Base-by-base conservation (phyloP, 2,113 vertebrate genomes). In the Erpornis zantholeuca region DNA sequence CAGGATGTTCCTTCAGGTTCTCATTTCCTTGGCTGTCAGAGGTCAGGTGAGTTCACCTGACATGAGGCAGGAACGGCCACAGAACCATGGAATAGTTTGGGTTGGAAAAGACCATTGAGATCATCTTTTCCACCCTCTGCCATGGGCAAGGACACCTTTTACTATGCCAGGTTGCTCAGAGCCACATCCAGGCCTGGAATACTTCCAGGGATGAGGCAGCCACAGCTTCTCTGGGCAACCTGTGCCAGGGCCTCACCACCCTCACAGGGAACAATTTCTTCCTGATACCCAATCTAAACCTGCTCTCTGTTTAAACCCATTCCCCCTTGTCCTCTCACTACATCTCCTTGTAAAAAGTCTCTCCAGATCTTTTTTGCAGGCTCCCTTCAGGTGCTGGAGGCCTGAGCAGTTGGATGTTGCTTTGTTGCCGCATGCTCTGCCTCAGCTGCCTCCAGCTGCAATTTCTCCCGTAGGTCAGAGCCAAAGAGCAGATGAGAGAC, bases 141-240 rank as follows among this genome's bases (percentile, higher is more conserved):
- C 29, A 22, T 27, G n/a, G 29, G 25, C 61, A 76, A 21, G 38
- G 15, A 49, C 47, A 47, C 11, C 29, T 76, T 16, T 17, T 40
- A 27, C n/a, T 27, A 0, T 0, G 13, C 53, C 78, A 61, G 61
- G 0, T 1, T 60, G 20, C 63, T 42, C 70, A 0, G 2, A 61
- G 47, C 29, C 17, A 53, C 24, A 12, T 68, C 45, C 61, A 60
- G n/a, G 11, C 7, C 38, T 40, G 0, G 29, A 0, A 19, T 45
- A 47, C 17, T 82, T 0, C 61, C 78, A 68, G 45, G 20, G 47
- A 47, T 68, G 86, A 53, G n/a, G 29, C 47, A 76, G 47, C 38
- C 70, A 40, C 61, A 82, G 78, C 53, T 82, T 1, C 24, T 54
- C 70, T 53, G 77, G 52, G 6, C 0, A 75, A 5, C 24, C 38